Evolutionary conservation across 2,888 invertebrate genomes (phyloP).

Genomic region (Hyposoter dolosus): DNA sequence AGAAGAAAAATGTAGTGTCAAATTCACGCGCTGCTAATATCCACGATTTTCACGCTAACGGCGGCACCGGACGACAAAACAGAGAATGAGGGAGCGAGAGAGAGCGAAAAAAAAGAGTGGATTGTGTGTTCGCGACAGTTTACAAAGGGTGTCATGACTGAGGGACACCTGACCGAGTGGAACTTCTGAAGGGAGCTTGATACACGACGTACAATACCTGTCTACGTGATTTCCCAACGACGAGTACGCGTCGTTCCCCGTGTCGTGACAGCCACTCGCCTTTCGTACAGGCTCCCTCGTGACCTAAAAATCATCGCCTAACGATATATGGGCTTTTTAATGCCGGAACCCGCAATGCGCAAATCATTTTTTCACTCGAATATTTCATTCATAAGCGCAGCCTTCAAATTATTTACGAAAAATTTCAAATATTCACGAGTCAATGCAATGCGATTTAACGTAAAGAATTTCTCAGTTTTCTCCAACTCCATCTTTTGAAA

Average conservation of each 20-base stretch:
- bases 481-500: no score
- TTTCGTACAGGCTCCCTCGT: conserved; percentile 52
- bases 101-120: background rate
- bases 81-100: background rate
- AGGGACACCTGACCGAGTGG: conserved; percentile 30
- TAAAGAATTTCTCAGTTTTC: no score
- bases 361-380: background rate
- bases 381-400: no score
- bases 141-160: conserved; percentile 17
- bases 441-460: background rate
- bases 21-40: conserved; percentile 13
- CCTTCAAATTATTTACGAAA: background rate
- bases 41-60: conserved; percentile 1
- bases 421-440: background rate
- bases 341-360: background rate
- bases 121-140: conserved; percentile 12
- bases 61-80: background rate
- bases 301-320: conserved; percentile 65
- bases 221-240: conserved; percentile 52
- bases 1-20: conserved; percentile 1
- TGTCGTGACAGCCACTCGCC: conserved; percentile 52
- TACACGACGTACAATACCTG: conserved; percentile 50
- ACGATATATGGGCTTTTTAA: conserved; percentile 9
- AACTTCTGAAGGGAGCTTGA: conserved; percentile 29
- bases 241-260: conserved; percentile 35